phyloP scores from a whole-genome alignment of 1,140 invertebrate genomes.

The Zophobas morio region DNA sequence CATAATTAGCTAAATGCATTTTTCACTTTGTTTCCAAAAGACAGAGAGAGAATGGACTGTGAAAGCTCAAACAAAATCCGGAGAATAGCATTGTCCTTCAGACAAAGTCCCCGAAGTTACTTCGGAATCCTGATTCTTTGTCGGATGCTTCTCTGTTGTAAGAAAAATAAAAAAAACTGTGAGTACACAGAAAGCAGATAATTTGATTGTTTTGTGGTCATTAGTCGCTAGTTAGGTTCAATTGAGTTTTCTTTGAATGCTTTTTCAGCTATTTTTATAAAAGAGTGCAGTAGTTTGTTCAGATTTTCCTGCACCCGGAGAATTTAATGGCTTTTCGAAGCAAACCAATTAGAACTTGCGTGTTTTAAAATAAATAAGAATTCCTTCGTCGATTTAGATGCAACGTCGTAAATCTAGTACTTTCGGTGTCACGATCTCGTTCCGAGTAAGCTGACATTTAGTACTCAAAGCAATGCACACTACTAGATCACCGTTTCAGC shows the following conservation, averaged over 20 bases:
- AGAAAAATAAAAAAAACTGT: slow-evolving; percentile 32
- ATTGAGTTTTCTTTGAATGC: slow-evolving; percentile 17
- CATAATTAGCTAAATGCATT: slow-evolving; percentile 31
- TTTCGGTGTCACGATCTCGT: too few species aligned
- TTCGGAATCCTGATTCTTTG: slow-evolving; percentile 40
- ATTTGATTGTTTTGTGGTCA: slow-evolving; percentile 41
- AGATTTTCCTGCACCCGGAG: neutral
- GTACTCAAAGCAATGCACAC: too few species aligned
- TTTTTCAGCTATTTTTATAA: slow-evolving; percentile 8
- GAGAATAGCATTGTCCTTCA: slow-evolving; percentile 35
- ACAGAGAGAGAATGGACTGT: slow-evolving; percentile 27
- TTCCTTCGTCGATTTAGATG: too few species aligned
- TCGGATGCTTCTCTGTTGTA: slow-evolving; percentile 32
- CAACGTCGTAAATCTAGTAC: too few species aligned
- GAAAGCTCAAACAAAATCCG: slow-evolving; percentile 40
- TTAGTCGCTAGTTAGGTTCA: slow-evolving; percentile 21
- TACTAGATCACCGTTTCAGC: too few species aligned
- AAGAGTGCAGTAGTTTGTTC: neutral
- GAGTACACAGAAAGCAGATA: slow-evolving; percentile 32
- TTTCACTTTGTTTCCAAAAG: slow-evolving; percentile 31
- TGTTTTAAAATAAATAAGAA: too few species aligned
- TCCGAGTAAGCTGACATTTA: too few species aligned
- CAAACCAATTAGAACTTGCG: too few species aligned
- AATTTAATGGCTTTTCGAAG: neutral
- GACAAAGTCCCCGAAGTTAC: slow-evolving; percentile 37